Percentiles rank a stretch among this genome's conserved stretches.
These are phyloP conservation scores for Geodia barretti DNA, from an alignment of 37 sponge, comb jelly and placozoan genomes.

Conservation along the genomic window DNA sequence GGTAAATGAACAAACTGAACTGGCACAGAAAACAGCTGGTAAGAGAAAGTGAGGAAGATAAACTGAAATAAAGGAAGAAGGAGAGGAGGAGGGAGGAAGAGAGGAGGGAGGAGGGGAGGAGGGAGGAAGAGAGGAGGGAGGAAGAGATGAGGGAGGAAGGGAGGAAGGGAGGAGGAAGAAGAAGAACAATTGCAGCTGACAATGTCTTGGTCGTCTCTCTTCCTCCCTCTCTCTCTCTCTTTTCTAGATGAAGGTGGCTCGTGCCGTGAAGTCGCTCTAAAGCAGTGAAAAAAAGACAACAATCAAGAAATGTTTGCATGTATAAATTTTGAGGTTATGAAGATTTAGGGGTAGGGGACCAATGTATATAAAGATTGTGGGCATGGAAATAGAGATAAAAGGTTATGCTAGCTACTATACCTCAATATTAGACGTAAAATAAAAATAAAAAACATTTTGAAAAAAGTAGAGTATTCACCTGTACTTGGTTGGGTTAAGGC, in stretches of 20 bases:
- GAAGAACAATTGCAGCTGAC: background rate
- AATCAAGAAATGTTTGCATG: too few species aligned
- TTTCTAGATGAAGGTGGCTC: background rate
- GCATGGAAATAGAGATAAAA: too few species aligned
- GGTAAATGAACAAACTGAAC: background rate
- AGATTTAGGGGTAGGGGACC: too few species aligned
- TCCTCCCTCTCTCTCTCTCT: background rate
- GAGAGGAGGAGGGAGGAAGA: slow-evolving; percentile 7
- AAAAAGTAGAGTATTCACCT: slow-evolving; percentile 18
- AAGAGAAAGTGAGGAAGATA: background rate
- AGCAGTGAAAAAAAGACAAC: too few species aligned
- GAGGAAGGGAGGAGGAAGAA: background rate
- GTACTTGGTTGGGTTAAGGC: slow-evolving; percentile 71
- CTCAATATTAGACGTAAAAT: too few species aligned
- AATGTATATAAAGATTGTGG: too few species aligned
- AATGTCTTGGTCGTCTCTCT: background rate
- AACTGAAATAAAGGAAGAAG: background rate
- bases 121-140: slow-evolving; percentile 1
- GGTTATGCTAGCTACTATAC: too few species aligned
- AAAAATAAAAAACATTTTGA: background rate
- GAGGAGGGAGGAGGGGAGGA: background rate
- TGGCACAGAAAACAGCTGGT: background rate
- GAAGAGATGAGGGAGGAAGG: too few species aligned
- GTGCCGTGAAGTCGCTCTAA: background rate
- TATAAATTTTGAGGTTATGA: too few species aligned